Conservation (phyloP, 2,797 vertebrate species). For the Remorina albescens region DNA sequence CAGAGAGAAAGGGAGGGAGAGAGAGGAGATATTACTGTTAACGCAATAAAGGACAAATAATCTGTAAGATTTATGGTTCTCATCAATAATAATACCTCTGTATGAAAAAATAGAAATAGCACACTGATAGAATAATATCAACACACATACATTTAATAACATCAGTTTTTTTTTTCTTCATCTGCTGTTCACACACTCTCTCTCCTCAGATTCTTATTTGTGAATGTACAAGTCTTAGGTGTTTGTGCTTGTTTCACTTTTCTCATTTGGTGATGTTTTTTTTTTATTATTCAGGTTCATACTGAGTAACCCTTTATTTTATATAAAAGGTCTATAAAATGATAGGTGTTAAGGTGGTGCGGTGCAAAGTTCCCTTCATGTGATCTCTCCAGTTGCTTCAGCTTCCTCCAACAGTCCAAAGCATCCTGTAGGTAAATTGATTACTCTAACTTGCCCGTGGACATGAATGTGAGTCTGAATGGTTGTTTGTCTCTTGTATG, state of each 20-base stretch:
- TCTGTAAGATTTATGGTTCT: slow-evolving; percentile 58
- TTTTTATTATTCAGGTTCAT: too few relatives aligned
- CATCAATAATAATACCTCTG: slow-evolving; percentile 33
- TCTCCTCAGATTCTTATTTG: not conserved
- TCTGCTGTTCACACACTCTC: slow-evolving; percentile 10
- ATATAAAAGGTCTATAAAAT: too few relatives aligned
- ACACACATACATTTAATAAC: slow-evolving; percentile 20
- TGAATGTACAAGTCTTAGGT: not conserved
- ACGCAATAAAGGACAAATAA: slow-evolving; percentile 52
- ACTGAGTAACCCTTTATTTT: too few relatives aligned
- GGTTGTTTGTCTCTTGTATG: too few relatives aligned
- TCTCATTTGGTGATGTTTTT: not conserved
- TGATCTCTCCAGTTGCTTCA: too few relatives aligned
- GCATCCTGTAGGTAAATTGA: too few relatives aligned
- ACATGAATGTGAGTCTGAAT: too few relatives aligned
- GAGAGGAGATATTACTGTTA: slow-evolving; percentile 26
- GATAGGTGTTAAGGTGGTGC: too few relatives aligned
- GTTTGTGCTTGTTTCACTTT: not conserved
- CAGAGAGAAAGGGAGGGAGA: not conserved
- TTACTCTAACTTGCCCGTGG: too few relatives aligned
- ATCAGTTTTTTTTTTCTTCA: slow-evolving; percentile 27
- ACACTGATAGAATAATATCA: slow-evolving; percentile 39
- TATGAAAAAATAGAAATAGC: slow-evolving; percentile 20
- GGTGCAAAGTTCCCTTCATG: too few relatives aligned
- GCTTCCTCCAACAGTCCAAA: too few relatives aligned